Evolutionary conservation across 2,797 vertebrate species (phyloP).

Genomic region (Loriculus beryllinus): DNA sequence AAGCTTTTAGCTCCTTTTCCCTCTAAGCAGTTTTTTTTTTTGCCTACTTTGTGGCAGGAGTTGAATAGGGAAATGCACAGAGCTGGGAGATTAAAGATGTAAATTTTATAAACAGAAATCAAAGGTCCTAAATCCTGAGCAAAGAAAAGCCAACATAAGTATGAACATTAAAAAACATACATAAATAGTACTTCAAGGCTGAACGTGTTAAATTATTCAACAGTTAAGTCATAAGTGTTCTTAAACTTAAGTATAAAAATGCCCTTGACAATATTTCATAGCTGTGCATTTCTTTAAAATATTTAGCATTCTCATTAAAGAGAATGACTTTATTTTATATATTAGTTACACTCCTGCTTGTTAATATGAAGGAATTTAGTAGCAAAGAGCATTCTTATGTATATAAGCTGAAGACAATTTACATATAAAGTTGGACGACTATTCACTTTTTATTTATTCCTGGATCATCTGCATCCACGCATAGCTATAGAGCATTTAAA

Average conservation of each 20-base stretch:
- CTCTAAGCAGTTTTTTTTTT: constrained; percentile 20
- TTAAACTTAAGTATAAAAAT: constrained; percentile 88
- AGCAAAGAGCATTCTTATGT: constrained; percentile 78
- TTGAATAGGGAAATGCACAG: constrained; percentile 68
- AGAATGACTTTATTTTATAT: constrained; percentile 86
- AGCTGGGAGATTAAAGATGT: constrained; percentile 81
- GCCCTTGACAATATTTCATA: constrained; percentile 86
- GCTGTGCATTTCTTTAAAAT: constrained; percentile 83
- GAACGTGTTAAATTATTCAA: constrained; percentile 84
- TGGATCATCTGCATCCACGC: constrained; percentile 72
- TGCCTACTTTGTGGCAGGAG: constrained; percentile 65
- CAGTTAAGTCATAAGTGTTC: constrained; percentile 82
- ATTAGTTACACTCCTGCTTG: constrained; percentile 81
- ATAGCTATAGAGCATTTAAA: constrained; percentile 78
- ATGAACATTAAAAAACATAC: constrained; percentile 82
- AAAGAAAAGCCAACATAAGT: constrained; percentile 81
- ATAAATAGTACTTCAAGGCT: constrained; percentile 85
- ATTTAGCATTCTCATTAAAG: constrained; percentile 88
- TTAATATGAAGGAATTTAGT: constrained; percentile 81
- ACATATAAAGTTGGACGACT: constrained; percentile 78
- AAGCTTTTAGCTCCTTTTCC: constrained; percentile 12
- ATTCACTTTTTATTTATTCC: constrained; percentile 80
- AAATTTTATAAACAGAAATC: constrained; percentile 84
- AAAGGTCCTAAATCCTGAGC: constrained; percentile 81
- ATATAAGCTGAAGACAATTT: constrained; percentile 79